A percentile compares a stretch with the other conserved stretches of the same genome.
These are phyloP conservation scores for Drosophila eugracilis DNA, from an alignment of 1,140 invertebrate genomes.

Conservation along the genomic window DNA sequence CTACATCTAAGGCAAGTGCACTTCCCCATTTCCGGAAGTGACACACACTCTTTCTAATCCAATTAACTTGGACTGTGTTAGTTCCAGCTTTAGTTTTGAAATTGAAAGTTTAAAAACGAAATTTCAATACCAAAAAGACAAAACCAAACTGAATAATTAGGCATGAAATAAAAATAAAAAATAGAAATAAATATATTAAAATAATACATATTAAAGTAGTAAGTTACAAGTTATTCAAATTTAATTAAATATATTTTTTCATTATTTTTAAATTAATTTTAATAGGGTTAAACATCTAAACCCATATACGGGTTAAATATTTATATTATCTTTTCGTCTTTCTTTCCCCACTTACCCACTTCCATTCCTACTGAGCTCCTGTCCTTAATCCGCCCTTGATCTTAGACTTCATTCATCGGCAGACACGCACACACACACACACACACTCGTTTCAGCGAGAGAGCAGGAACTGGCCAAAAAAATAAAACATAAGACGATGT, in stretches of 20 bases:
- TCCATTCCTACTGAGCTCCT: too few relatives aligned
- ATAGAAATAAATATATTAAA: too few relatives aligned
- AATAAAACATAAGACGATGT: background rate
- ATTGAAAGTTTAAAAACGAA: too few relatives aligned
- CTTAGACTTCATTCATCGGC: slow-evolving; percentile 20
- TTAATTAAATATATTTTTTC: background rate
- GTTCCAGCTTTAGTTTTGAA: too few relatives aligned
- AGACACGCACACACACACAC: background rate
- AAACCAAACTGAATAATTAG: too few relatives aligned
- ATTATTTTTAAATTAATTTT: background rate
- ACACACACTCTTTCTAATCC: too few relatives aligned
- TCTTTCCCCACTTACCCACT: background rate
- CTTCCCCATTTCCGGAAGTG: too few relatives aligned
- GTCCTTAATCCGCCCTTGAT: slow-evolving; percentile 3
- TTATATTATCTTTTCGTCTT: background rate
- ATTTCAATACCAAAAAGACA: too few relatives aligned
- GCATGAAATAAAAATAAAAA: too few relatives aligned
- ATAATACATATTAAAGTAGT: too few relatives aligned
- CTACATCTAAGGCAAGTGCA: too few relatives aligned
- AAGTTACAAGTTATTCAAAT: background rate
- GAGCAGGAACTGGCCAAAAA: slow-evolving; percentile 29
- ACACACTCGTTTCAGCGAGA: background rate
- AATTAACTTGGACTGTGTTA: too few relatives aligned
- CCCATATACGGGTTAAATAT: background rate
- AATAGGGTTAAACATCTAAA: background rate